Evolutionary conservation across 2,888 invertebrate species (phyloP).

Genomic region (Tromatobia lineatoria): DNA sequence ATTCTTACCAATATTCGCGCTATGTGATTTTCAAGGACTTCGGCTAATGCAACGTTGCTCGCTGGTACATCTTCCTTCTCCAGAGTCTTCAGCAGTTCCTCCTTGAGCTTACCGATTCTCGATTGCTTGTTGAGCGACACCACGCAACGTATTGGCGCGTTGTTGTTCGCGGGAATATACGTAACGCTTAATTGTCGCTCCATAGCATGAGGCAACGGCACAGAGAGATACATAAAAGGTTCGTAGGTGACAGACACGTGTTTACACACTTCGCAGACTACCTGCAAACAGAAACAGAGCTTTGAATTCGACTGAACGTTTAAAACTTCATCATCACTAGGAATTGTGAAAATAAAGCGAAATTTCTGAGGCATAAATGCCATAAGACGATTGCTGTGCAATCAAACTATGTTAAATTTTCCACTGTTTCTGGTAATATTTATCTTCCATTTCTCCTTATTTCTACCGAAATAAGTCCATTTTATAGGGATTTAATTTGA

Average conservation of each 20-base stretch:
- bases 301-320: neutral
- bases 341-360: no score
- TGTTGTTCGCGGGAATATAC: conserved; percentile 86
- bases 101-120: conserved; percentile 86
- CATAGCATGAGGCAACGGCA: conserved; percentile 89
- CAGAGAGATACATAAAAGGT: conserved; percentile 90
- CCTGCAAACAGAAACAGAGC: conserved; percentile 83
- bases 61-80: conserved; percentile 82
- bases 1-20: conserved; percentile 87
- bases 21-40: conserved; percentile 88
- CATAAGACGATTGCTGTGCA: no score
- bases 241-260: conserved; percentile 89
- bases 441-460: no score
- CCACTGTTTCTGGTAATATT: no score
- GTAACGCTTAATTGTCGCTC: conserved; percentile 88
- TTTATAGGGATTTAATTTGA: no score
- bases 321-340: neutral
- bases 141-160: conserved; percentile 85
- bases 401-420: no score
- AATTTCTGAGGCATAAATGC: no score
- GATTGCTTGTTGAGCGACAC: conserved; percentile 88
- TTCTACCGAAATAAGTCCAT: no score
- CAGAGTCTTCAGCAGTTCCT: conserved; percentile 85
- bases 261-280: conserved; percentile 88
- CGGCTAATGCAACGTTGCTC: conserved; percentile 86